phyloP scores from a whole-genome alignment of 2,113 vertebrate genomes.

The Carassius carassius region DNA sequence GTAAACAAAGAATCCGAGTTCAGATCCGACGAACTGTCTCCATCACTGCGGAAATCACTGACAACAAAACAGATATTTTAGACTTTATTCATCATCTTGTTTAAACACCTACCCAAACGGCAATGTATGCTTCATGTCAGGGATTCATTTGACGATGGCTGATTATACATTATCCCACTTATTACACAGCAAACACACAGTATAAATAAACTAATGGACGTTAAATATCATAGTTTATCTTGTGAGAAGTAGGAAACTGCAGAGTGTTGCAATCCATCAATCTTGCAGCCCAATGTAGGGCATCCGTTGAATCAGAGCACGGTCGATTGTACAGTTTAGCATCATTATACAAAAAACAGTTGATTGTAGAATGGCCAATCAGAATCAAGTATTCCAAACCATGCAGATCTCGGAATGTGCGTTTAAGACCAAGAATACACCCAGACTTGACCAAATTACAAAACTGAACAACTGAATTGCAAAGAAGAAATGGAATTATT shows the following conservation, averaged over 20 bases:
- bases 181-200: neutral
- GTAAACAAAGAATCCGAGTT: slow-evolving; percentile 87
- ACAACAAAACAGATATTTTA: slow-evolving; percentile 55
- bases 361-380: neutral
- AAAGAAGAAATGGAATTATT: neutral
- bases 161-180: neutral
- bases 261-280: neutral
- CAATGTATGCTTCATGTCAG: neutral
- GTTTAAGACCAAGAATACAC: neutral
- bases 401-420: neutral
- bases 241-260: neutral
- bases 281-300: neutral
- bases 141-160: neutral
- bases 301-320: neutral
- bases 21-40: slow-evolving; percentile 89
- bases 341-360: too few species aligned
- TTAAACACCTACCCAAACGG: neutral
- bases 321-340: neutral
- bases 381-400: neutral
- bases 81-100: slow-evolving; percentile 33
- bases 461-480: neutral
- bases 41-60: slow-evolving; percentile 91
- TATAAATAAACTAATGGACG: neutral
- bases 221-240: neutral
- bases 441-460: neutral